Evolutionary conservation across 2,888 invertebrate species (phyloP).

Genomic region (Drosophila lutescens): DNA sequence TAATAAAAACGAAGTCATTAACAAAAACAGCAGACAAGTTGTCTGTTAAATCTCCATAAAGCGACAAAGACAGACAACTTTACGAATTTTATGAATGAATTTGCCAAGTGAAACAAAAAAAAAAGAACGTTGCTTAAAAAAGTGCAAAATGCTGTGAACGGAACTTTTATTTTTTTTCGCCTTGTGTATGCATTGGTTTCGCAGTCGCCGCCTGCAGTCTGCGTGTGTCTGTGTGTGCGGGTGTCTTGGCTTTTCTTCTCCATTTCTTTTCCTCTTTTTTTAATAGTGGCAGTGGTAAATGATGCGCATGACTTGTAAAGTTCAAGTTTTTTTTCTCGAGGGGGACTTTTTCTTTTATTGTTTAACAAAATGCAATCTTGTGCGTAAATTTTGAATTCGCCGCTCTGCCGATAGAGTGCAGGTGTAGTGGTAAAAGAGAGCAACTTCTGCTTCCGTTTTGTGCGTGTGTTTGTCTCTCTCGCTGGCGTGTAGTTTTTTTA

Average conservation of each 20-base stretch:
- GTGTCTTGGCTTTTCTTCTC: constrained; percentile 25
- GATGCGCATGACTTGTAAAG: constrained; percentile 2
- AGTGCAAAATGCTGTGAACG: constrained; percentile 43
- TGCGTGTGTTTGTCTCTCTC: constrained; percentile 26
- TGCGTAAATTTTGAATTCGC: constrained; percentile 39
- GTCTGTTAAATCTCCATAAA: constrained; percentile 55
- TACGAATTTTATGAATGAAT: constrained; percentile 68
- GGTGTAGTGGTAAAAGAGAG: constrained; percentile 63
- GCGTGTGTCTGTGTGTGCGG: constrained; percentile 14
- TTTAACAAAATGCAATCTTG: constrained; percentile 33
- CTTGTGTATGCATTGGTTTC: constrained; percentile 64
- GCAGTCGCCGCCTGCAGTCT: constrained; percentile 17
- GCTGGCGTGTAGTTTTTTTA: constrained; percentile 60
- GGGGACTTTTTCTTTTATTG: constrained; percentile 12
- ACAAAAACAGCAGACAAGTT: constrained; percentile 23
- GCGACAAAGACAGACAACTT: constrained; percentile 42
- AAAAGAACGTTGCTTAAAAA: constrained; percentile 32
- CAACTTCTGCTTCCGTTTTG: constrained; percentile 49
- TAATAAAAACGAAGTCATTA: constrained; percentile 34
- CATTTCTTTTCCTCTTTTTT: not conserved
- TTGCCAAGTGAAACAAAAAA: constrained; percentile 43
- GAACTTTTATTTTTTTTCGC: constrained; percentile 55
- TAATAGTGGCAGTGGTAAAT: not conserved
- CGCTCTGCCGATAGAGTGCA: constrained; percentile 47
- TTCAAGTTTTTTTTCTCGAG: constrained; percentile 2